Percentiles rank a stretch among this genome's conserved stretches.
phyloP scores from a whole-genome alignment of 2,797 vertebrate genomes.

The Gastrophryne carolinensis region DNA sequence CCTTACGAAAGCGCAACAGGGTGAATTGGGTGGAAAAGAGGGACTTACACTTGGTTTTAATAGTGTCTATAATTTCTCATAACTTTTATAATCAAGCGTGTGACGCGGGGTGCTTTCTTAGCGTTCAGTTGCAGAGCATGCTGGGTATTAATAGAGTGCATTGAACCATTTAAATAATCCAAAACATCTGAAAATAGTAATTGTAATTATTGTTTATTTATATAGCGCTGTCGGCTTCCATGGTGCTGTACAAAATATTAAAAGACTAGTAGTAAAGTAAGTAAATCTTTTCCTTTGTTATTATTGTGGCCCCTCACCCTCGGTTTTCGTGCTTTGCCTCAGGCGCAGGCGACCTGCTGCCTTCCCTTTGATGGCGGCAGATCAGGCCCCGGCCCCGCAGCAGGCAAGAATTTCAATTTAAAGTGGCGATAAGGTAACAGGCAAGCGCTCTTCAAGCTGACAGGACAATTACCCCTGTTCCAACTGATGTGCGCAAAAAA shows the following conservation, averaged over 20 bases:
- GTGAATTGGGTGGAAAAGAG: too few relatives aligned
- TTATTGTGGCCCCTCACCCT: slow-evolving; percentile 63
- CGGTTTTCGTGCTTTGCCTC: slow-evolving; percentile 64
- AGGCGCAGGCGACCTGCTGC: slow-evolving; percentile 64
- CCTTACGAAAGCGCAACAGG: too few relatives aligned
- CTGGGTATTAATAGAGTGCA: too few relatives aligned
- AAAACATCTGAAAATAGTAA: too few relatives aligned
- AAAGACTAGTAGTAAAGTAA: background rate
- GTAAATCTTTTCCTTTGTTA: slow-evolving; percentile 17
- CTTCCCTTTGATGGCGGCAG: slow-evolving; percentile 82
- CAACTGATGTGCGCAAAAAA: slow-evolving; percentile 64
- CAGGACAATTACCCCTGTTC: slow-evolving; percentile 81
- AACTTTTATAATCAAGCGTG: too few relatives aligned
- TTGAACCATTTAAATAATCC: too few relatives aligned
- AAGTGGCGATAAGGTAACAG: slow-evolving; percentile 79
- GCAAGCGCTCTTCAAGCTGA: slow-evolving; percentile 71
- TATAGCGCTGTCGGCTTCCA: too few relatives aligned
- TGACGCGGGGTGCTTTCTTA: too few relatives aligned
- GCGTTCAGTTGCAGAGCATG: too few relatives aligned
- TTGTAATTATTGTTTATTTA: too few relatives aligned
- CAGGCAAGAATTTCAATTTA: slow-evolving; percentile 86
- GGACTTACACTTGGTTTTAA: too few relatives aligned
- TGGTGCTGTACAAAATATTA: slow-evolving; percentile 1
- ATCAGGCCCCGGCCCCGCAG: slow-evolving; percentile 74
- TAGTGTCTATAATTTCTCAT: too few relatives aligned